Conservation (phyloP, 1,140 invertebrate genomes). For the Drosophila lacertosa region DNA sequence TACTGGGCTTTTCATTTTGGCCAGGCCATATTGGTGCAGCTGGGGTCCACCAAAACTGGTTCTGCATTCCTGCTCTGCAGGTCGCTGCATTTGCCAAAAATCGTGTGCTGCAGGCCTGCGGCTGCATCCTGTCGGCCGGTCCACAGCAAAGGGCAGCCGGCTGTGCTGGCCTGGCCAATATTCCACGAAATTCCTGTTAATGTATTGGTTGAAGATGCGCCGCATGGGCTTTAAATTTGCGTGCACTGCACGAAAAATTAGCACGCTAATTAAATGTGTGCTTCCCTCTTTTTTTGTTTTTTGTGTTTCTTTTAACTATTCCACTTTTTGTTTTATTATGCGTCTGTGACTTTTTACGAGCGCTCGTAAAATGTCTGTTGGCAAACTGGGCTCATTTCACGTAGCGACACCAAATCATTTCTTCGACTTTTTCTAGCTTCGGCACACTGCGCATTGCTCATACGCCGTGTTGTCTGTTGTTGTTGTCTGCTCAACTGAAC, state of each 20-base stretch:
- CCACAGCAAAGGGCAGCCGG: conserved; percentile 28
- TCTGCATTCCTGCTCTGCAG: conserved; percentile 5
- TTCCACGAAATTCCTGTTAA: conserved; percentile 9
- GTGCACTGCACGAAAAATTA: not conserved
- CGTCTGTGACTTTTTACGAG: conserved; percentile 1
- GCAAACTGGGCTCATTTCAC: conserved; percentile 31
- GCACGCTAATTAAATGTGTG: conserved; percentile 17
- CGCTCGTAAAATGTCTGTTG: conserved; percentile 31
- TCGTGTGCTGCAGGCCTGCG: conserved; percentile 1
- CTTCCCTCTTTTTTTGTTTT: conserved; percentile 9
- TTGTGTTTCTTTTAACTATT: not conserved
- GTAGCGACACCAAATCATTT: conserved; percentile 35
- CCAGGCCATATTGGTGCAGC: conserved; percentile 31
- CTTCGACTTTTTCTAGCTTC: conserved; percentile 23
- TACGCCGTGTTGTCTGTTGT: conserved; percentile 41
- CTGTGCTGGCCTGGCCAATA: conserved; percentile 7
- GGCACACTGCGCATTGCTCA: conserved; percentile 28
- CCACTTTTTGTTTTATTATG: not conserved
- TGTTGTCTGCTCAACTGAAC: too few species aligned
- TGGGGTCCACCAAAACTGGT: conserved; percentile 12
- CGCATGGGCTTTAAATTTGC: conserved; percentile 7
- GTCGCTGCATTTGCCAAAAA: not conserved
- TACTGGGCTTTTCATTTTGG: conserved; percentile 56
- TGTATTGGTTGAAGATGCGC: conserved; percentile 3
- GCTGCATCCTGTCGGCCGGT: conserved; percentile 14